Evolutionary conservation across 2,113 vertebrate genomes (phyloP).

Genomic region (Burhinus bistriatus): DNA sequence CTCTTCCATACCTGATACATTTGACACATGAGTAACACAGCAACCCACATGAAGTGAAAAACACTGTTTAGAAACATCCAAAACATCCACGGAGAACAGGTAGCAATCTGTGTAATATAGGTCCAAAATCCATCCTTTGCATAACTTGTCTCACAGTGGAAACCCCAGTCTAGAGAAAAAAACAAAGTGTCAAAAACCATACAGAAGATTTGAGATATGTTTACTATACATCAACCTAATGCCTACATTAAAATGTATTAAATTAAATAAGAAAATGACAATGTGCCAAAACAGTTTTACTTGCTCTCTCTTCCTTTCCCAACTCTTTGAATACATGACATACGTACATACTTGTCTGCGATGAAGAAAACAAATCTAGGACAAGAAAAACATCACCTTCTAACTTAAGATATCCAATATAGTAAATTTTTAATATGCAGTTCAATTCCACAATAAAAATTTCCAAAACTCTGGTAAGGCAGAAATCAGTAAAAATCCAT

Average conservation of each 20-base stretch:
- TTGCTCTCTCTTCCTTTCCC: neutral
- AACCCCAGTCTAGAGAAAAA: conserved; percentile 86
- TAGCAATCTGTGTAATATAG: conserved; percentile 94
- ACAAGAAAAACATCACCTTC: neutral
- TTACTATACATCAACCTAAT: neutral
- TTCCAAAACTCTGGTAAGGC: neutral
- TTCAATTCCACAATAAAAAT: neutral
- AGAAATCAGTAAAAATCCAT: neutral
- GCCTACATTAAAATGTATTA: neutral
- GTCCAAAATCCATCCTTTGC: conserved; percentile 95
- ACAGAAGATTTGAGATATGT: neutral
- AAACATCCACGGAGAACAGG: conserved; percentile 98
- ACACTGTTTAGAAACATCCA: conserved; percentile 99
- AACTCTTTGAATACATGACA: neutral
- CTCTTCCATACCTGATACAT: conserved; percentile 90
- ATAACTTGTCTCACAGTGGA: conserved; percentile 93
- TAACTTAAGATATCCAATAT: neutral
- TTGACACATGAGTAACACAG: conserved; percentile 98
- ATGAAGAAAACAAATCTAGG: neutral
- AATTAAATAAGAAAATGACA: neutral
- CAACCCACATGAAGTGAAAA: conserved; percentile 99
- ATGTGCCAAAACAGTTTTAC: neutral
- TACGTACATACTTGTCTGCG: neutral
- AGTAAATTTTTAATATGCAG: neutral
- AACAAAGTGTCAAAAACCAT: neutral